A percentile compares a stretch with the other conserved stretches of the same genome.
Conservation (phyloP, 2,113 vertebrate species). For the Leptobrachium leishanense region DNA sequence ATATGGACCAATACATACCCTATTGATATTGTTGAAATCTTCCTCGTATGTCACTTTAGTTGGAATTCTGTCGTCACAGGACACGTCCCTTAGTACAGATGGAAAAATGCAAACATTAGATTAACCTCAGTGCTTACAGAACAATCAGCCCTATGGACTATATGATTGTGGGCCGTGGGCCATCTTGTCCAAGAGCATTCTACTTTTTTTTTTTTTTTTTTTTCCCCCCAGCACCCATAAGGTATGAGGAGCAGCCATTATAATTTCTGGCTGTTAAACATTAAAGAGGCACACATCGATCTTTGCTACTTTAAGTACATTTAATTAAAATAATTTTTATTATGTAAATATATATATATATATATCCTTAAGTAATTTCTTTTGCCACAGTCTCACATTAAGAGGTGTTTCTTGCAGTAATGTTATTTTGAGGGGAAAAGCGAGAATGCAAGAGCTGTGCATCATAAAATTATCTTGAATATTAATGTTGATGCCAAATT, state of each 20-base stretch:
- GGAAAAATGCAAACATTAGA: too few relatives aligned
- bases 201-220: background rate
- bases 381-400: constrained; percentile 54
- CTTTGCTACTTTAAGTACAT: constrained; percentile 51
- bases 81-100: too few relatives aligned
- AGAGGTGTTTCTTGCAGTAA: background rate
- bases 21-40: constrained; percentile 40
- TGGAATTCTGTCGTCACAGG: background rate
- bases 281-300: constrained; percentile 11
- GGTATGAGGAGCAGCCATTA: constrained; percentile 1
- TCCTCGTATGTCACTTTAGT: constrained; percentile 19
- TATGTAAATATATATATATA: constrained; percentile 64
- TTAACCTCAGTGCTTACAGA: background rate
- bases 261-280: constrained; percentile 44
- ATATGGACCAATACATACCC: constrained; percentile 39
- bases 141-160: background rate
- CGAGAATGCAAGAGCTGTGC: constrained; percentile 3
- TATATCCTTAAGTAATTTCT: constrained; percentile 48
- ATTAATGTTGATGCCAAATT: constrained; percentile 9
- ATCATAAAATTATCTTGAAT: constrained; percentile 10
- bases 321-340: constrained; percentile 52
- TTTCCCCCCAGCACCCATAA: constrained; percentile 1
- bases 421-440: constrained; percentile 34
- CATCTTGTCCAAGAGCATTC: background rate
- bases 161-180: constrained; percentile 2